phyloP scores from a whole-genome alignment of 2,113 vertebrate species.

The Chionis minor region DNA sequence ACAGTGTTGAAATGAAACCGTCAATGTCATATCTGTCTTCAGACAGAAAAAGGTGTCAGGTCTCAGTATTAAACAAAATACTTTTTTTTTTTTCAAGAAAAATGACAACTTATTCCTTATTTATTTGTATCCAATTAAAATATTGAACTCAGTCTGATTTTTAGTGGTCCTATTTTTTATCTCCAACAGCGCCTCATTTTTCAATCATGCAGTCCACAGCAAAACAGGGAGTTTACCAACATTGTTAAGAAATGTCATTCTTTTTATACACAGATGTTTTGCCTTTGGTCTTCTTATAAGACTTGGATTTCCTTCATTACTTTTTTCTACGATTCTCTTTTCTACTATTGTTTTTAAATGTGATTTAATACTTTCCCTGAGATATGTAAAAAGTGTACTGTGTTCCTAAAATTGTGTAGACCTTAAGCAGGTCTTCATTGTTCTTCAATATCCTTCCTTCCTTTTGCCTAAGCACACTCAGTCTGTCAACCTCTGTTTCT shows the following conservation, averaged over 20 bases:
- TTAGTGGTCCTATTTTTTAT: neutral
- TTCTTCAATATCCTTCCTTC: neutral
- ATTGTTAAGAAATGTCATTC: neutral
- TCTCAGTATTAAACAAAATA: neutral
- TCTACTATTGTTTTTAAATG: neutral
- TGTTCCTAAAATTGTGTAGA: neutral
- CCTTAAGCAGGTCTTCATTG: neutral
- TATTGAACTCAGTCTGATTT: neutral
- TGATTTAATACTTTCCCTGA: neutral
- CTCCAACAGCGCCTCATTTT: neutral
- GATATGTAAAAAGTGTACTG: rapidly evolving
- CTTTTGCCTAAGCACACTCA: neutral
- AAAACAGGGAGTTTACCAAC: neutral
- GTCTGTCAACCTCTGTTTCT: neutral
- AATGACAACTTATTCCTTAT: neutral
- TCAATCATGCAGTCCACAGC: neutral
- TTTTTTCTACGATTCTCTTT: neutral
- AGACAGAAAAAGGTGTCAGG: neutral
- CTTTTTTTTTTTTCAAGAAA: neutral
- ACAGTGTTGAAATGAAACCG: neutral
- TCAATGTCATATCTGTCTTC: neutral
- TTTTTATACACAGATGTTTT: neutral
- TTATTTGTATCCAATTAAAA: neutral
- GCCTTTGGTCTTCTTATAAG: neutral
- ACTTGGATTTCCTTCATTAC: neutral